Evolutionary conservation across 2,113 vertebrate species (phyloP).

Genomic region (Leuciscus idus): DNA sequence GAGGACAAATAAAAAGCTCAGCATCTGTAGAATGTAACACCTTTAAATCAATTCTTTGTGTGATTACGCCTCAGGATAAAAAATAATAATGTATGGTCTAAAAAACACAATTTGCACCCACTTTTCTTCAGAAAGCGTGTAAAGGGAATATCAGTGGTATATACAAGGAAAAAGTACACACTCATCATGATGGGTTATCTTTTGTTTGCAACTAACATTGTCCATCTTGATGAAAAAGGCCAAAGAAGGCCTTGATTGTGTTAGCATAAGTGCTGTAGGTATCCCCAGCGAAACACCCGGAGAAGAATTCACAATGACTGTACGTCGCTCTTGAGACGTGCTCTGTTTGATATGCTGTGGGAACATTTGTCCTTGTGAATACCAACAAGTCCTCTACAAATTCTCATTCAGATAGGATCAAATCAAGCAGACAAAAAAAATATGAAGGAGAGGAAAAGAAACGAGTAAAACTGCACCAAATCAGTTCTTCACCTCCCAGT

Average conservation of each 20-base stretch:
- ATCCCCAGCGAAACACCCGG: slow-evolving; percentile 22
- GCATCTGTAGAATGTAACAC: background rate
- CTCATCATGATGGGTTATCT: background rate
- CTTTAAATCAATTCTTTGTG: background rate
- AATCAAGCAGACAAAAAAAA: slow-evolving; percentile 49
- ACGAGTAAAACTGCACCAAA: slow-evolving; percentile 43
- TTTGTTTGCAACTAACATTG: slow-evolving; percentile 15
- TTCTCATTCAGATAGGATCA: slow-evolving; percentile 53
- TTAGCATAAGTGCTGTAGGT: slow-evolving; percentile 34
- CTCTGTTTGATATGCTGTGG: slow-evolving; percentile 39
- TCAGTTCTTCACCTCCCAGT: background rate
- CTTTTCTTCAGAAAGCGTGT: background rate
- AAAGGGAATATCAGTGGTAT: background rate
- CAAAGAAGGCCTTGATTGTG: slow-evolving; percentile 40
- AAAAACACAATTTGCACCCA: background rate
- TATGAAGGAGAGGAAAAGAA: slow-evolving; percentile 31
- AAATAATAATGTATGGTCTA: background rate
- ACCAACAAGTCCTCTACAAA: slow-evolving; percentile 50
- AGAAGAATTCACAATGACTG: slow-evolving; percentile 45
- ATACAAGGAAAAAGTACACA: slow-evolving; percentile 1
- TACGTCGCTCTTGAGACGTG: slow-evolving; percentile 37
- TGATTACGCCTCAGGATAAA: background rate
- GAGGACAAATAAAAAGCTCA: background rate
- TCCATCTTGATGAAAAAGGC: slow-evolving; percentile 38
- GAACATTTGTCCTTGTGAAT: slow-evolving; percentile 45